phyloP scores from a whole-genome alignment of 2,797 vertebrate genomes.

The Smutsia temminckii region DNA sequence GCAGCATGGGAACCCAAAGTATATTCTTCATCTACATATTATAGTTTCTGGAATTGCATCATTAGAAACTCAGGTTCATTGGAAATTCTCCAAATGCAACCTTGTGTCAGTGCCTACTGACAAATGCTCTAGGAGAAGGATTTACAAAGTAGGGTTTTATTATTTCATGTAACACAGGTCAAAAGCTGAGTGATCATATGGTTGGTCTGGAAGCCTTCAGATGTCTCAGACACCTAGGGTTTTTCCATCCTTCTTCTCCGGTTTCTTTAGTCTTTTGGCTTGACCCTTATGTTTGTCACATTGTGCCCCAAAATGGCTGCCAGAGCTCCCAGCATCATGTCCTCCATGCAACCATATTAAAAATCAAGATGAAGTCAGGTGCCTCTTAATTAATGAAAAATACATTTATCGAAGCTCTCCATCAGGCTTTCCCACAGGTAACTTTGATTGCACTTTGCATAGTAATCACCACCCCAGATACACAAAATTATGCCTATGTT shows the following conservation, averaged over 20 bases:
- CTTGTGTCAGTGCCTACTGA: rapidly evolving
- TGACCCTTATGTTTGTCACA: rapidly evolving
- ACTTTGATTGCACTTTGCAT: neutral
- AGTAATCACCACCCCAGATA: rapidly evolving
- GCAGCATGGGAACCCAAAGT: too few relatives aligned
- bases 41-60: neutral
- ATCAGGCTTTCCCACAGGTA: neutral
- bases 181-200: rapidly evolving
- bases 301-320: neutral
- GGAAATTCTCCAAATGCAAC: rapidly evolving
- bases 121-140: neutral
- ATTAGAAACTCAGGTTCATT: neutral
- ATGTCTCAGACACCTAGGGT: neutral
- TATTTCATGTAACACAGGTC: too few relatives aligned
- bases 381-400: neutral
- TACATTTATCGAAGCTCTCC: neutral
- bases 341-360: neutral
- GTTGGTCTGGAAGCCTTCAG: too few relatives aligned
- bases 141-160: neutral
- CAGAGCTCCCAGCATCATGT: neutral
- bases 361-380: neutral
- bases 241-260: neutral
- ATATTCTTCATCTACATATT: rapidly evolving
- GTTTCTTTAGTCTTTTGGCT: neutral
- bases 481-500: rapidly evolving